A percentile compares a stretch with the other conserved stretches of the same genome.
phyloP scores from a whole-genome alignment of 1,140 invertebrate species.

The Cotesia glomerata region DNA sequence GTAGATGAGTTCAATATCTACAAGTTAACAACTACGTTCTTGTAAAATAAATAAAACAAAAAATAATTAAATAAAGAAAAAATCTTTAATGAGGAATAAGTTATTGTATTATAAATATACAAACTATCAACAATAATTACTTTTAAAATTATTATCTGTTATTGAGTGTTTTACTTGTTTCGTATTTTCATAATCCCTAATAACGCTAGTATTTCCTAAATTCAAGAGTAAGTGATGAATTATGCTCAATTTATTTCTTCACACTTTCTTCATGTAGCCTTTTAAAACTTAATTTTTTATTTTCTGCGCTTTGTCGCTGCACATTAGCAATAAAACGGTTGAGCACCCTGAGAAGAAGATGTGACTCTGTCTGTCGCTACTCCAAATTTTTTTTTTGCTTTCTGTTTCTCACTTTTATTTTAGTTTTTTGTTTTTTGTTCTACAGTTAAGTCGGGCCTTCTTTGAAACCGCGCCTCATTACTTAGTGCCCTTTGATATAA shows the following conservation, averaged over 20 bases:
- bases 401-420: conserved; percentile 18
- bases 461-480: background rate
- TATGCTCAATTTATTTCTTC: background rate
- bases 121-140: too few species aligned
- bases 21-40: too few species aligned
- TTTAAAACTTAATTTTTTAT: conserved; percentile 11
- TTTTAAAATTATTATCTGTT: too few species aligned
- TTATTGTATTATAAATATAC: too few species aligned
- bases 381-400: conserved; percentile 33
- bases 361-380: conserved; percentile 37
- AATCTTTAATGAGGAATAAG: too few species aligned
- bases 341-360: conserved; percentile 46
- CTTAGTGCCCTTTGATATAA: background rate
- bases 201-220: background rate
- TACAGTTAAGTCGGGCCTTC: background rate
- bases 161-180: too few species aligned
- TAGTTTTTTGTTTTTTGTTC: conserved; percentile 15
- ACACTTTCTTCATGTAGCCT: background rate
- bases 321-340: conserved; percentile 49
- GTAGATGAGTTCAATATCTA: too few species aligned
- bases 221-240: too few species aligned
- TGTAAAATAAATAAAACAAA: too few species aligned
- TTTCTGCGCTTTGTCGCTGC: conserved; percentile 5
- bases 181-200: background rate
- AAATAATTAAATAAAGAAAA: too few species aligned